These are phyloP conservation scores for Fopius arisanus DNA, from an alignment of 1,140 invertebrate species.

Conservation along the genomic window DNA sequence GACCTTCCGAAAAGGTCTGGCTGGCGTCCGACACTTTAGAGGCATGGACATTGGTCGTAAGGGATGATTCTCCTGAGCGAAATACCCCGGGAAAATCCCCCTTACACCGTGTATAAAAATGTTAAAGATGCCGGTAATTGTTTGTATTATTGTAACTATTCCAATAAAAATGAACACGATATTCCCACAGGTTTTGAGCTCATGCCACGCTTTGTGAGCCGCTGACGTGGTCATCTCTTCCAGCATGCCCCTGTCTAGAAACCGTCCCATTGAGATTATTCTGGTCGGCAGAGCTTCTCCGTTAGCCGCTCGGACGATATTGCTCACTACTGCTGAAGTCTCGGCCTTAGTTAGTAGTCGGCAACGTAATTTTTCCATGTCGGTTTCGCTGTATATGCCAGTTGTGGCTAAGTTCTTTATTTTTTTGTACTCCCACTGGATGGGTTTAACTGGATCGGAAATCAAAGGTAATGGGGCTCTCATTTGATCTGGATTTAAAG, in stretches of 20 bases:
- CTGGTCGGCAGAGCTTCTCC: not conserved
- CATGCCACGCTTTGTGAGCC: conserved; percentile 1
- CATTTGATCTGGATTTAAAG: not conserved
- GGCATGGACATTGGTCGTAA: too few relatives aligned
- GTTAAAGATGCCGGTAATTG: conserved; percentile 12
- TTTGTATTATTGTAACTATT: not conserved
- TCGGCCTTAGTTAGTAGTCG: conserved; percentile 32
- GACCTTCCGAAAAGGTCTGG: too few relatives aligned
- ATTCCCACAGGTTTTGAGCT: conserved; percentile 12
- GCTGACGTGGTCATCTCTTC: conserved; percentile 3
- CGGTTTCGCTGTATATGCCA: conserved; percentile 16
- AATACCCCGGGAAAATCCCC: too few relatives aligned
- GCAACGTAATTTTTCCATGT: conserved; percentile 21
- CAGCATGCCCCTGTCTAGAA: conserved; percentile 10
- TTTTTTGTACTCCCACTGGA: conserved; percentile 23
- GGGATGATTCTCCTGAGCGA: too few relatives aligned
- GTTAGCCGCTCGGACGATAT: not conserved
- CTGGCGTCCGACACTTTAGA: too few relatives aligned
- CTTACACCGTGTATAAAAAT: conserved; percentile 11
- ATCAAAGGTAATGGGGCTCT: not conserved
- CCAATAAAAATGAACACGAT: conserved; percentile 13
- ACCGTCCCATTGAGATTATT: not conserved
- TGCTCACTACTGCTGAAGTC: conserved; percentile 16
- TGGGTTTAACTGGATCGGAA: not conserved
- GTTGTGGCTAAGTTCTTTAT: conserved; percentile 2